Conservation (phyloP, 1,140 invertebrate species). For the Apolygus lucorum region DNA sequence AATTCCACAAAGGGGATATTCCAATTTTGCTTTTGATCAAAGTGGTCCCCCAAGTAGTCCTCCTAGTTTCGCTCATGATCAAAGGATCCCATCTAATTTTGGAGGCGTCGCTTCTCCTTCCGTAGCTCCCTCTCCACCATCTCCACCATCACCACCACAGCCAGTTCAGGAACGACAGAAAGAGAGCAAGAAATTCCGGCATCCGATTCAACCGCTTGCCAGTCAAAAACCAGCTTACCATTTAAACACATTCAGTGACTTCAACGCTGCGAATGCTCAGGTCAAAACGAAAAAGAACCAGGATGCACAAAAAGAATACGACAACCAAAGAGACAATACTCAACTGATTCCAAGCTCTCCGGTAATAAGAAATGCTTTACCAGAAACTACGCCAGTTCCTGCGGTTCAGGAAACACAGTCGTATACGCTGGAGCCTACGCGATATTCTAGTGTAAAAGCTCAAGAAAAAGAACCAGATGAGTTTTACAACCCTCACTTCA, state of each 20-base stretch:
- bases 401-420: neutral
- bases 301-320: neutral
- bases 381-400: neutral
- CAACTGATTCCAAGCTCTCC: neutral
- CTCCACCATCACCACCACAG: neutral
- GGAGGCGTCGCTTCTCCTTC: neutral
- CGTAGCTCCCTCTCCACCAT: neutral
- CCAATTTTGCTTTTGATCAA: too few relatives aligned
- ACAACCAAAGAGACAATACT: neutral
- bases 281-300: neutral
- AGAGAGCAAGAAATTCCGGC: slow-evolving; percentile 20
- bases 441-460: neutral
- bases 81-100: neutral
- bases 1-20: too few relatives aligned
- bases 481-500: neutral
- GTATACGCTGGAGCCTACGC: too few relatives aligned
- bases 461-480: neutral
- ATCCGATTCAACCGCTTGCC: slow-evolving; percentile 23
- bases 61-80: neutral
- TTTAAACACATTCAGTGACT: neutral
- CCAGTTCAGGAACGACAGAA: neutral
- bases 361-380: neutral
- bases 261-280: neutral
- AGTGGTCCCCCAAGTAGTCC: too few relatives aligned
- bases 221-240: slow-evolving; percentile 9